phyloP scores from a whole-genome alignment of 1,140 invertebrate species.

The Drosophila quadrilineata region DNA sequence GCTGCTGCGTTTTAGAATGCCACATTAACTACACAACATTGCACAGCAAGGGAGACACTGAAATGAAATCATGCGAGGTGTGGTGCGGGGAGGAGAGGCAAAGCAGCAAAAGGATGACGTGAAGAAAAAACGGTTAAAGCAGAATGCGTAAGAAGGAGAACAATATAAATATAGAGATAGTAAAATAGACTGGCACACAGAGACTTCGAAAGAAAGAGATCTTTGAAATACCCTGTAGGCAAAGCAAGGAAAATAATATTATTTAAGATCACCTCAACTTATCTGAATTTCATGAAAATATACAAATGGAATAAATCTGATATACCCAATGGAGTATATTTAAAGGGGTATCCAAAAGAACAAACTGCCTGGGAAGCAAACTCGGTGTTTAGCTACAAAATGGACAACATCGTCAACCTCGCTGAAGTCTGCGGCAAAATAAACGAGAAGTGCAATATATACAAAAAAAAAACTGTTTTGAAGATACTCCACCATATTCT shows the following conservation, averaged over 20 bases:
- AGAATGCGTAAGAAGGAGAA: background rate
- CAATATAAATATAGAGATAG: too few species aligned
- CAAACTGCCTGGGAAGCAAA: slow-evolving; percentile 12
- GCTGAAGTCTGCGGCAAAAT: slow-evolving; percentile 19
- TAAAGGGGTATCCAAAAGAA: background rate
- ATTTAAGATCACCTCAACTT: too few species aligned
- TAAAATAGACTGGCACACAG: too few species aligned
- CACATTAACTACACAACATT: slow-evolving; percentile 73
- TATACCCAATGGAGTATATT: too few species aligned
- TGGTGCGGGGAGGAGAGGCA: background rate
- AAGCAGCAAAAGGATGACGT: background rate
- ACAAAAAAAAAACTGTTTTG: too few species aligned
- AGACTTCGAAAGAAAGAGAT: too few species aligned
- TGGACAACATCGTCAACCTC: slow-evolving; percentile 49
- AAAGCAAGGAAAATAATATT: too few species aligned
- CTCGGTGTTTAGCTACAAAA: slow-evolving; percentile 40
- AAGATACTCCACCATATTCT: too few species aligned
- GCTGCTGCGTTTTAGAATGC: slow-evolving; percentile 68
- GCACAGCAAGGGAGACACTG: slow-evolving; percentile 32
- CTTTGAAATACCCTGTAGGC: too few species aligned
- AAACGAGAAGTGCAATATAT: background rate
- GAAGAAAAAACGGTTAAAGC: background rate
- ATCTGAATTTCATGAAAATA: too few species aligned
- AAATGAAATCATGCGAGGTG: background rate
- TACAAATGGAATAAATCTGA: too few species aligned